A percentile compares a stretch with the other conserved stretches of the same genome.
These are phyloP conservation scores for Oryzias javanicus DNA, from an alignment of 2,113 vertebrate species.

Conservation along the genomic window DNA sequence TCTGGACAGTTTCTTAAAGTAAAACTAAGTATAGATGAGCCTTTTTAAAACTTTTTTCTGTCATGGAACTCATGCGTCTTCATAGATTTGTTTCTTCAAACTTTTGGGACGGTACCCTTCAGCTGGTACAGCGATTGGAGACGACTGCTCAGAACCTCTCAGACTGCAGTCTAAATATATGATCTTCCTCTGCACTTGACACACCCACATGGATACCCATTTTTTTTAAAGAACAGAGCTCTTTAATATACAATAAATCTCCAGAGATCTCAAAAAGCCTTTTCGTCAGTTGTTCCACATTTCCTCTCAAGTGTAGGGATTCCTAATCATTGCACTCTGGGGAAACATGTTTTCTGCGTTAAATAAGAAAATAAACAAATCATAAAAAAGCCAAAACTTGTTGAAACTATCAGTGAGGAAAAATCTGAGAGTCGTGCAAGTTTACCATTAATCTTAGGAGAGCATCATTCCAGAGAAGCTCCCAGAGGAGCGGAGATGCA, in stretches of 20 bases:
- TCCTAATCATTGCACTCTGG: background rate
- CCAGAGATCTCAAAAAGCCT: background rate
- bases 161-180: slow-evolving; percentile 24
- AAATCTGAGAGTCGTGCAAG: slow-evolving; percentile 10
- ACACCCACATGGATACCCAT: slow-evolving; percentile 11
- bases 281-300: background rate
- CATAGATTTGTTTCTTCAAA: too few relatives aligned
- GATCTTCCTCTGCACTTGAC: slow-evolving; percentile 45
- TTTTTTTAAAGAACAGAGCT: slow-evolving; percentile 21
- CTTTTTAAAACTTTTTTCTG: too few relatives aligned
- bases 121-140: too few relatives aligned
- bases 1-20: too few relatives aligned
- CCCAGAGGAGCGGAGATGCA: slow-evolving; percentile 22
- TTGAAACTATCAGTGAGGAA: background rate
- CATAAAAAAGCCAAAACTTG: background rate
- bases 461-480: slow-evolving; percentile 41
- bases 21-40: too few relatives aligned
- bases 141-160: too few relatives aligned
- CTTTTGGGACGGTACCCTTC: too few relatives aligned
- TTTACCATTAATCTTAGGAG: slow-evolving; percentile 4
- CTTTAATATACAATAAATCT: background rate
- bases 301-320: background rate
- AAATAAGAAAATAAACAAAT: background rate
- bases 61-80: too few relatives aligned
- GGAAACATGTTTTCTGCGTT: background rate